Evolutionary conservation across 2,888 invertebrate species (phyloP).

Genomic region (Pycnomerus fuliginosus): DNA sequence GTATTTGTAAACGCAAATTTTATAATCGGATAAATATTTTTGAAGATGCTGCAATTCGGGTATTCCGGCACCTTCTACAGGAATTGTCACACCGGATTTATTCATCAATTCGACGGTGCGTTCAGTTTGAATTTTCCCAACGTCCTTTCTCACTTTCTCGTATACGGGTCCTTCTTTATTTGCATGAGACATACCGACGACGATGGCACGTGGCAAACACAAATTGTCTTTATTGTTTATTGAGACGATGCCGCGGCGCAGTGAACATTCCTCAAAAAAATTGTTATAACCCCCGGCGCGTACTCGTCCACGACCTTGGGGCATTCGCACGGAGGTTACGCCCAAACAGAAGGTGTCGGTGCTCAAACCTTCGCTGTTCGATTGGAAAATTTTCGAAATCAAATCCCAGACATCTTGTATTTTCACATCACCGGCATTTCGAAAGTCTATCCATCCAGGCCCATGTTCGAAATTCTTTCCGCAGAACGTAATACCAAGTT

Average conservation of each 20-base stretch:
- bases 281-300: background rate
- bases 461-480: background rate
- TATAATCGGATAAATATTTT: background rate
- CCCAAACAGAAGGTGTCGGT: background rate
- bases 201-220: background rate
- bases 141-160: background rate
- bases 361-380: background rate
- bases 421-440: background rate
- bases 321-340: background rate
- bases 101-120: background rate
- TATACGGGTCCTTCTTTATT: background rate
- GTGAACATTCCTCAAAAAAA: background rate
- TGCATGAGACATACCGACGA: background rate
- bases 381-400: background rate
- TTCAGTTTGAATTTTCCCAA: background rate
- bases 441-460: background rate
- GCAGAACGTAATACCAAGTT: background rate
- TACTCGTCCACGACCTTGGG: background rate
- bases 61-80: background rate
- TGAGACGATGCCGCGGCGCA: background rate
- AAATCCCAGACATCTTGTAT: background rate
- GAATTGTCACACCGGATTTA: background rate
- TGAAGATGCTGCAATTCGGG: background rate
- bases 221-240: background rate
- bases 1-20: background rate